A percentile compares a stretch with the other conserved stretches of the same genome.
These are phyloP conservation scores for Phania funesta DNA, from an alignment of 2,888 invertebrate species.

Conservation along the genomic window DNA sequence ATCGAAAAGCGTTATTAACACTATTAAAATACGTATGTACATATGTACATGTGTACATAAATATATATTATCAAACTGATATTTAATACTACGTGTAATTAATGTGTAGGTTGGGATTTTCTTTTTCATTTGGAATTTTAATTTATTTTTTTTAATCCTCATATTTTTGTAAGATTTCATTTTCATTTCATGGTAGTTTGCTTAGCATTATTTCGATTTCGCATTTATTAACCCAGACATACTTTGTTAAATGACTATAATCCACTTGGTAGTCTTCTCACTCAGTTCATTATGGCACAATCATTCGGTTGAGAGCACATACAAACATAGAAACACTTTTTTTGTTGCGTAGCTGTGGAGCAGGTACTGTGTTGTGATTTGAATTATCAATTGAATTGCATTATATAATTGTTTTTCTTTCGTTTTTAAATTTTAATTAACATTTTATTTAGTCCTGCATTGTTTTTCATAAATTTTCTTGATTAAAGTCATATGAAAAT, in stretches of 20 bases:
- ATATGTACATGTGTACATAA: no score
- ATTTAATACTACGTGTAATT: conserved; percentile 20
- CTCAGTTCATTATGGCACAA: conserved; percentile 49
- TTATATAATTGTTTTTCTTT: conserved; percentile 41
- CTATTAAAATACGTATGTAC: not conserved
- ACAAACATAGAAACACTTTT: not conserved
- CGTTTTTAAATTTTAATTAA: conserved; percentile 22
- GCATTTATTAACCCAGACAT: conserved; percentile 66
- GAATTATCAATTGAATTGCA: conserved; percentile 61
- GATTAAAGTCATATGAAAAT: not conserved
- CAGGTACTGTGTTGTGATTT: conserved; percentile 49
- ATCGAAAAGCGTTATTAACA: not conserved
- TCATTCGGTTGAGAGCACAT: conserved; percentile 29
- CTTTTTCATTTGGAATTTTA: conserved; percentile 1
- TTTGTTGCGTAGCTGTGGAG: conserved; percentile 44
- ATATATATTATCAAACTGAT: conserved; percentile 4
- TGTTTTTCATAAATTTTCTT: not conserved
- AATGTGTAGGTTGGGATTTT: conserved; percentile 39
- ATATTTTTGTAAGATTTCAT: conserved; percentile 56
- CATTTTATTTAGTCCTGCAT: not conserved
- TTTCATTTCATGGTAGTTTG: conserved; percentile 52
- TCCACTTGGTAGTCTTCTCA: conserved; percentile 62
- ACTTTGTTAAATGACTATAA: conserved; percentile 46
- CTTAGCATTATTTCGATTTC: conserved; percentile 48
- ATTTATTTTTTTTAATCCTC: conserved; percentile 36